Base-by-base conservation (phyloP, 2,888 invertebrate genomes). In the Cheilosia urbana region DNA sequence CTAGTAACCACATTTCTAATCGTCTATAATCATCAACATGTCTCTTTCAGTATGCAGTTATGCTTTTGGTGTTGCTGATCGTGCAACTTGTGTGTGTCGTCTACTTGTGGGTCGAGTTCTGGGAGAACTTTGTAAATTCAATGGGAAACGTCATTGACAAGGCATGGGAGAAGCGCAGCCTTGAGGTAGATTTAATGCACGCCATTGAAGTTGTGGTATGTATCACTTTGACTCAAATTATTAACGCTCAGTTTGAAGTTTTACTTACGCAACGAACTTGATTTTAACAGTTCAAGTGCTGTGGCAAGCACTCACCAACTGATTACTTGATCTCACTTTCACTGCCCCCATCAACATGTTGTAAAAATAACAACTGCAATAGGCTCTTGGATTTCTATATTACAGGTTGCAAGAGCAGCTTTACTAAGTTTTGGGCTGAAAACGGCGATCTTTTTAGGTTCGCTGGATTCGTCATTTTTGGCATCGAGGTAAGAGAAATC, bases 61-160 rank as follows among this genome's bases (percentile, higher is more conserved):
- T 95, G 91, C 92, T 96, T 88, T 92, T 96, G 88, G 93, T 95
- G 58, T 93, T 96, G 84, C 95, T 96, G 91, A 94, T 96, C 72
- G 91, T 95, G 75, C 96, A 96, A 94, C 93, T 96, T 87, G 94
- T 95, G 19, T 92, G 96, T 83, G 95, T 95, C 0, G 94, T 95
- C 11, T 94, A 94, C 76, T 93, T 95, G 71, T 96, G 96, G 92
- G 92, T 95, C 3, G 93, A 95, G 7, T 27, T 27, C 90, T 93
- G 94, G 34, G 94, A 94, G 4, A 94, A 93, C 80, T 91, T 94
- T 63, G 92, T 93, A 69, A 89, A 90, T 0, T 92, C 93, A 40
- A 93, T 96, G 88, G 92, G 92, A 17, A 90, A 92, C 1, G 92
- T 94, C 75, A 93, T 95, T 88, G 91, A 92, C 34, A 89, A 93